Percentiles rank a stretch among this genome's conserved stretches.
Evolutionary conservation across 2,888 invertebrate genomes (phyloP).

Genomic region (Idaea straminata): DNA sequence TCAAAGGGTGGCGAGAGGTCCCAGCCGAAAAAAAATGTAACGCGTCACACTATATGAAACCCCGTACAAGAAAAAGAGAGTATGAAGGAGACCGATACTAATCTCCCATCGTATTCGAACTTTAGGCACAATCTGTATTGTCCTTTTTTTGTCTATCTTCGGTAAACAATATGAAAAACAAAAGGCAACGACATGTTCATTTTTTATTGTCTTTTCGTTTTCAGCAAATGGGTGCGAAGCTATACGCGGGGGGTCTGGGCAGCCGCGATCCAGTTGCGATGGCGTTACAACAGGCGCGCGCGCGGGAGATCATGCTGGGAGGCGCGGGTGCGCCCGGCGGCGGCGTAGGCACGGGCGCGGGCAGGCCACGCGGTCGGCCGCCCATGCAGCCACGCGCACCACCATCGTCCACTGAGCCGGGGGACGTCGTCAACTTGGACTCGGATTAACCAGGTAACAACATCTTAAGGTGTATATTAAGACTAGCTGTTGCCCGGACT

Average conservation of each 20-base stretch:
- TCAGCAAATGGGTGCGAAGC: slow-evolving; percentile 68
- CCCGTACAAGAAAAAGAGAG: too few relatives aligned
- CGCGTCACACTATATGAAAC: too few relatives aligned
- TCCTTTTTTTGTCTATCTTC: too few relatives aligned
- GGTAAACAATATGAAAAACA: too few relatives aligned
- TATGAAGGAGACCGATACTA: too few relatives aligned
- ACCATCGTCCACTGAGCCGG: slow-evolving; percentile 20
- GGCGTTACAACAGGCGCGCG: slow-evolving; percentile 72
- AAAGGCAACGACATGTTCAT: too few relatives aligned
- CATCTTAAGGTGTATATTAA: neutral
- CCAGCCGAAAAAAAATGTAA: too few relatives aligned
- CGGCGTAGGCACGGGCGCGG: slow-evolving; percentile 10
- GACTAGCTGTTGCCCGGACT: too few relatives aligned
- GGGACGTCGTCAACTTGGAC: slow-evolving; percentile 69
- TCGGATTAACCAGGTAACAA: slow-evolving; percentile 46
- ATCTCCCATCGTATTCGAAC: too few relatives aligned
- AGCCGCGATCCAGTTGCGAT: slow-evolving; percentile 76
- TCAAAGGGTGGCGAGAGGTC: too few relatives aligned
- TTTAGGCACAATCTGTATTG: too few relatives aligned
- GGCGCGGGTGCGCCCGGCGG: slow-evolving; percentile 32
- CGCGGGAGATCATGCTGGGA: slow-evolving; percentile 67
- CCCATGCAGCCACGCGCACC: slow-evolving; percentile 44
- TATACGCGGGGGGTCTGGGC: slow-evolving; percentile 76
- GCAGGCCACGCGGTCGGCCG: slow-evolving; percentile 45
- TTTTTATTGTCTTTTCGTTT: too few relatives aligned